Base-by-base conservation (phyloP, 2,888 invertebrate genomes). In the Lasioglossum villosulum region DNA sequence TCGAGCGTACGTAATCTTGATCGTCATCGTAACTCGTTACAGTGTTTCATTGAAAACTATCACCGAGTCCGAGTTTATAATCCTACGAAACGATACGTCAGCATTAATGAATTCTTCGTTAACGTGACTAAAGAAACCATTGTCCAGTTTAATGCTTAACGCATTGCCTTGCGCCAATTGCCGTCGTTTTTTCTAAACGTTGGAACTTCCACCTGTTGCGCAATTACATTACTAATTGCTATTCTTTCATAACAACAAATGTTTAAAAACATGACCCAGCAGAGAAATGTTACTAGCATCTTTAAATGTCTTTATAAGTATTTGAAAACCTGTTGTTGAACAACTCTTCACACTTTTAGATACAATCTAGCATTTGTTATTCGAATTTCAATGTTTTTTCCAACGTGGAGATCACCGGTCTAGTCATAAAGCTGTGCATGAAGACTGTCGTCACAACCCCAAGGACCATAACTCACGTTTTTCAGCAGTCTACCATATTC, bases 1-100 rank as follows among this genome's bases (percentile, higher is more conserved):
- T 30, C 1, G 56, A 27, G 59, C 52, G n/a, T 71, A 70, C n/a
- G n/a, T 71, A 70, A 77, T 74, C 74, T 56, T 74, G 66, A n/a
- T n/a, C 30, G 48, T 70, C 59, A 30, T 23, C 23, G 19, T 34
- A 23, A 34, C 66, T 34, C 66, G 8, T 34, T 34, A 34, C 1
- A 19, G 34, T 3, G 66, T 19, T 34, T 66, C 66, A 66, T 66
- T 34, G 34, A 66, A 66, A 66, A 66, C 23, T 66, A 30, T 34
- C 66, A 10, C 30, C 19, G 10, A 30, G 8, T 34, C 8, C 4
- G 1, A n/a, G 34, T 34, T 34, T 19, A 34, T 34, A 19, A 23
- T 66, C 19, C 19, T 34, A 66, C 66, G 66, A 66, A 66, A 10
- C 34, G 19, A 66, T 66, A 23, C 66, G 66, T 66, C 66, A 66